A percentile compares a stretch with the other conserved stretches of the same genome.
These are phyloP conservation scores for Cygnus olor DNA, from an alignment of 2,797 vertebrate species.

Conservation along the genomic window DNA sequence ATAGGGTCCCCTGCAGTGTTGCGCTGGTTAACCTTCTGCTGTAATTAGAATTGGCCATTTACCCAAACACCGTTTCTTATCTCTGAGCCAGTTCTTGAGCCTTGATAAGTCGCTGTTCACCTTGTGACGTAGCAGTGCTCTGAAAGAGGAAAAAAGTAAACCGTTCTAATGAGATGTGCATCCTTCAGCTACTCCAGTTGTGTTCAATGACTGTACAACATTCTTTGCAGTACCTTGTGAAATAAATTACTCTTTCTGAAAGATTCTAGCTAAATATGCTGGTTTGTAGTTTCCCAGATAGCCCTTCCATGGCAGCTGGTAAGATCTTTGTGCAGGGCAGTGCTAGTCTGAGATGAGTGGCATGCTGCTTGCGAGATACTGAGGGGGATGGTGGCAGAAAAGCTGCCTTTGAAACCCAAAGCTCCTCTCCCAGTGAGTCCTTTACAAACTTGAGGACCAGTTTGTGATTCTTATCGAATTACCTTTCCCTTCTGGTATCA, in stretches of 20 bases:
- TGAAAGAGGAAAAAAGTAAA: neutral
- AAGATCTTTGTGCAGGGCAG: neutral
- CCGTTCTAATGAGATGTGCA: neutral
- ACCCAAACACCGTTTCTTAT: conserved; percentile 16
- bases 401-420: neutral
- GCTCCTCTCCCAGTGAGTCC: neutral
- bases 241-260: neutral
- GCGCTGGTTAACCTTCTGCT: neutral
- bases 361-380: neutral
- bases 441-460: neutral
- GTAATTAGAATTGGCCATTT: neutral
- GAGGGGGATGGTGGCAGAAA: neutral
- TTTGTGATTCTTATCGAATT: neutral
- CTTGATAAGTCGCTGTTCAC: conserved; percentile 26
- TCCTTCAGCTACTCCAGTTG: neutral
- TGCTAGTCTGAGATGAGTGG: neutral
- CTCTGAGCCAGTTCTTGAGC: neutral
- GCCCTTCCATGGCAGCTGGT: neutral
- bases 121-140: conserved; percentile 4
- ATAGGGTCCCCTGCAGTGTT: neutral
- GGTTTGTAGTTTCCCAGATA: neutral
- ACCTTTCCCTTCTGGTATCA: neutral
- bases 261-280: neutral
- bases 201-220: neutral
- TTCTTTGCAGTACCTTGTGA: neutral